These are phyloP conservation scores for Zoanthus sansibaricus DNA, from an alignment of 92 coral and sea anemone species.

Conservation along the genomic window DNA sequence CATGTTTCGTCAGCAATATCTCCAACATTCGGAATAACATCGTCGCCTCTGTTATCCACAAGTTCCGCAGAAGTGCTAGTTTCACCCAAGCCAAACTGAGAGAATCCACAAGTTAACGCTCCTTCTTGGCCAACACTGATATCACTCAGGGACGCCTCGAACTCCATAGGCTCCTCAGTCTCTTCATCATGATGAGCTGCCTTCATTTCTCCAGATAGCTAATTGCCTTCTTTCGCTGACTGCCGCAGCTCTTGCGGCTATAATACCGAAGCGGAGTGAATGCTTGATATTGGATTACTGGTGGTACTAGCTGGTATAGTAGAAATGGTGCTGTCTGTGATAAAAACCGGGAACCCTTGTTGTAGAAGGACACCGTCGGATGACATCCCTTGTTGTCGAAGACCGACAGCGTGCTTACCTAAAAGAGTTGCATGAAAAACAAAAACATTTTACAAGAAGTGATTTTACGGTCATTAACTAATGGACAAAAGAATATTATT, in stretches of 20 bases:
- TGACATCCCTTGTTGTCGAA: not conserved
- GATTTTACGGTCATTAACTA: too few species aligned
- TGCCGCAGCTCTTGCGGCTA: conserved; percentile 9
- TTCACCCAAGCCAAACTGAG: conserved; percentile 23
- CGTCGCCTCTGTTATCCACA: conserved; percentile 26
- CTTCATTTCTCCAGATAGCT: conserved; percentile 30
- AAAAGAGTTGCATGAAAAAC: not conserved
- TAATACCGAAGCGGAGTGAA: not conserved
- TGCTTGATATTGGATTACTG: not conserved
- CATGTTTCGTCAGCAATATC: conserved; percentile 1
- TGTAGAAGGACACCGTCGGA: too few species aligned
- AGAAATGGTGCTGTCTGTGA: conserved; percentile 8
- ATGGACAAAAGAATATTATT: too few species aligned
- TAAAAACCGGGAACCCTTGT: not conserved
- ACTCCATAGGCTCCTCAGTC: conserved; percentile 65
- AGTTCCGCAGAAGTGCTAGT: conserved; percentile 17
- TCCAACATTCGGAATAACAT: conserved; percentile 22
- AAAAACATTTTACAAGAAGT: too few species aligned
- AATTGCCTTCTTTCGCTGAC: conserved; percentile 23
- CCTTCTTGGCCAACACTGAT: conserved; percentile 40
- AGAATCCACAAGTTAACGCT: not conserved
- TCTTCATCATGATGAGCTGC: conserved; percentile 29
- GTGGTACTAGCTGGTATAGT: conserved; percentile 3
- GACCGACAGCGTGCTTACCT: conserved; percentile 35
- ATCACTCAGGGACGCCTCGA: conserved; percentile 53